phyloP scores from a whole-genome alignment of 2,888 invertebrate genomes.

The Trilocha varians region DNA sequence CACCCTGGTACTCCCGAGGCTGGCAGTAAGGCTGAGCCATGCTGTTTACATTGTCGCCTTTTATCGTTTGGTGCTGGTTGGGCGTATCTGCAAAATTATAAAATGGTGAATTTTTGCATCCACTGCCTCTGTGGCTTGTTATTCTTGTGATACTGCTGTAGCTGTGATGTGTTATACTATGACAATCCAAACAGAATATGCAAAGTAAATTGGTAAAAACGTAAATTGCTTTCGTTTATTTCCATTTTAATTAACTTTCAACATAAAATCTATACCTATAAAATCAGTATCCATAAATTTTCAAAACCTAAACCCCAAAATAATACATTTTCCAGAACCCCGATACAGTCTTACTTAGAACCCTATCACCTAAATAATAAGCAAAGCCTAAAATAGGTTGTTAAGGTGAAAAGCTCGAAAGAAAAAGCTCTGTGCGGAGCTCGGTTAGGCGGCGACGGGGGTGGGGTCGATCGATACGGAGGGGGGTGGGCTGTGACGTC shows the following conservation, averaged over 20 bases:
- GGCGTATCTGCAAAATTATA: conserved; percentile 60
- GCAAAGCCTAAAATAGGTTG: conserved; percentile 10
- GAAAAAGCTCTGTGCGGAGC: conserved; percentile 34
- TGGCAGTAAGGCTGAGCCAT: conserved; percentile 55
- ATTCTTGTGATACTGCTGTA: no score
- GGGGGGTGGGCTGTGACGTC: conserved; percentile 51
- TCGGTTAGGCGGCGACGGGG: conserved; percentile 20
- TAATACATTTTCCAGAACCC: no score
- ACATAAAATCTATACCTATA: no score
- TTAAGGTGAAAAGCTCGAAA: conserved; percentile 34
- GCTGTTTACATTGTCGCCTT: conserved; percentile 74
- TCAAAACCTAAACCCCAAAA: no score
- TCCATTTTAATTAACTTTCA: no score
- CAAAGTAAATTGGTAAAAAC: no score
- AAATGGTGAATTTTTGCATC: conserved; percentile 18
- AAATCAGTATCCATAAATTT: no score
- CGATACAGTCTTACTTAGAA: conserved; percentile 7
- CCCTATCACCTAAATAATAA: conserved; percentile 10
- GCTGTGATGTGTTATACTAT: no score
- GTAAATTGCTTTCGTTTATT: no score
- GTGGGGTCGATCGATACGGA: conserved; percentile 48
- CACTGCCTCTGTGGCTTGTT: neutral
- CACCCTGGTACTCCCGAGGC: conserved; percentile 53
- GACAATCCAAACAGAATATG: no score
- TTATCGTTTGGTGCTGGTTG: conserved; percentile 52